These are phyloP conservation scores for Chionomys nivalis DNA, from an alignment of 2,113 vertebrate species.

Conservation along the genomic window DNA sequence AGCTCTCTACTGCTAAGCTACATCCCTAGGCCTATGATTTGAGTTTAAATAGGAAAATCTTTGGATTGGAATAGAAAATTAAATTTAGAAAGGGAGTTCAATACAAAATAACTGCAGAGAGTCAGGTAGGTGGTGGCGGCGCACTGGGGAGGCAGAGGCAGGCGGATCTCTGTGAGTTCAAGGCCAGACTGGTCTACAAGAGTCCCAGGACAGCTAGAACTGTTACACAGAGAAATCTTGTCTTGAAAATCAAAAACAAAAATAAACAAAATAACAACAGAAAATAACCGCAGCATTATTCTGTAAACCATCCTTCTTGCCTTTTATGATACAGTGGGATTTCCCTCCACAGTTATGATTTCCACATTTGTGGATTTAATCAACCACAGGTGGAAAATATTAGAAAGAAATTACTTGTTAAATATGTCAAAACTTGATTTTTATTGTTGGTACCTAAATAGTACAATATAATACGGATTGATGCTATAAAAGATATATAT, in stretches of 20 bases:
- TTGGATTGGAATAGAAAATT: not conserved
- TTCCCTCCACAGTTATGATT: not conserved
- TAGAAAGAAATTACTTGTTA: not conserved
- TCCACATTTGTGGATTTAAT: not conserved
- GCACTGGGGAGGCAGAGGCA: no score
- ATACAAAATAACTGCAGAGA: not conserved
- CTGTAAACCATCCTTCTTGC: not conserved
- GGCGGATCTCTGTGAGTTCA: no score
- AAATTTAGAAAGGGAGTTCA: not conserved
- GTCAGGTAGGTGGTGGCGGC: no score
- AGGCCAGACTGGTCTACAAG: no score
- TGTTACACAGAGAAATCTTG: no score
- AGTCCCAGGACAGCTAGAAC: no score
- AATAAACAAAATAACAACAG: no score
- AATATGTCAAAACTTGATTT: not conserved
- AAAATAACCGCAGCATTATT: not conserved
- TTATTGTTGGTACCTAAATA: not conserved
- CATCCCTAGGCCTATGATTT: not conserved
- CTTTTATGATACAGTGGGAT: not conserved
- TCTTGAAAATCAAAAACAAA: no score
- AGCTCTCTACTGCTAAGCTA: not conserved
- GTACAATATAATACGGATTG: no score
- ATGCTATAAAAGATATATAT: no score
- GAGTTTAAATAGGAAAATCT: conserved; percentile 45
- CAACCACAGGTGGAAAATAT: not conserved